These are phyloP conservation scores for Lagothrix lagotricha DNA, from an alignment of 2,797 vertebrate genomes.

Conservation along the genomic window DNA sequence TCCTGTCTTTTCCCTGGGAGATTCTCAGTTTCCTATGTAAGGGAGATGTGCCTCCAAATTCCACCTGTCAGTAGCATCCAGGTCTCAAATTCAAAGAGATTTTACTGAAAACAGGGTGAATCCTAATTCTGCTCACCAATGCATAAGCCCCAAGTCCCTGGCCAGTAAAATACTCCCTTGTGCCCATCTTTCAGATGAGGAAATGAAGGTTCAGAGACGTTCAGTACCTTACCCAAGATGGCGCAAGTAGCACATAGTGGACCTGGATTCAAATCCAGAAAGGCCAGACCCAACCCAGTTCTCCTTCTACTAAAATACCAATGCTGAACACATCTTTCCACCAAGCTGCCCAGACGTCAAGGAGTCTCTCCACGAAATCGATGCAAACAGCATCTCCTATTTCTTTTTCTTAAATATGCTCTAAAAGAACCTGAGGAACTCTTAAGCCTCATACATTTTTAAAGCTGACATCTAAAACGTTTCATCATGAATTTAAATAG, in stretches of 20 bases:
- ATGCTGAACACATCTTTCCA: not conserved
- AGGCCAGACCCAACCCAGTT: not conserved
- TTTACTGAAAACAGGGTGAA: not conserved
- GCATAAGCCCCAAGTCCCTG: not conserved
- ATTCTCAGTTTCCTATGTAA: not conserved
- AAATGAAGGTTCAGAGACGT: not conserved
- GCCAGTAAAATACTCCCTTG: not conserved
- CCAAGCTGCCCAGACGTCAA: not conserved
- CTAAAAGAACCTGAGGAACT: not conserved
- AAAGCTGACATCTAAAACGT: not conserved
- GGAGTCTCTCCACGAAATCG: not conserved
- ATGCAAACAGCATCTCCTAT: not conserved
- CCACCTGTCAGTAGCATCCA: not conserved
- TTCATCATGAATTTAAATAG: not conserved
- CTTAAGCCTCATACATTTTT: not conserved
- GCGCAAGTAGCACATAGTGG: not conserved
- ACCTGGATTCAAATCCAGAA: not conserved
- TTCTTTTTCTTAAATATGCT: not conserved
- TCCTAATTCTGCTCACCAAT: not conserved
- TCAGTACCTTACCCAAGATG: not conserved
- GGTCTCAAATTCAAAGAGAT: not conserved
- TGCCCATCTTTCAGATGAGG: not conserved
- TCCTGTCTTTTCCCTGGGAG: not conserved
- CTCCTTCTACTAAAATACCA: not conserved
- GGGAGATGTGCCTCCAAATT: not conserved